Evolutionary conservation across 2,113 vertebrate species (phyloP), one percentile per base, ranked within the genome.

Genomic region (Arothron firmamentum): DNA sequence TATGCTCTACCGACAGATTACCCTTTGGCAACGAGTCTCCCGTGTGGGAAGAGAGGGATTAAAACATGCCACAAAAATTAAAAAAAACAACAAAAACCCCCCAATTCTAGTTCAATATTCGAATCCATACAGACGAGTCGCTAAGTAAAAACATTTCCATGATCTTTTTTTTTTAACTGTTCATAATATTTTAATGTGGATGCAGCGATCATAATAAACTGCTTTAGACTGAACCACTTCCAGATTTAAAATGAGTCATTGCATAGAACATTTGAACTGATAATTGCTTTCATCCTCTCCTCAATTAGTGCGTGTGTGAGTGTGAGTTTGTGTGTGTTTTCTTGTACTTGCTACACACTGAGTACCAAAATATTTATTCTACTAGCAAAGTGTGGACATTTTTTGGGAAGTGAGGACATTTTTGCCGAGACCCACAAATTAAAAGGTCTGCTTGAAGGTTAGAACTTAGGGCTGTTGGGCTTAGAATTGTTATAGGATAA

Each of bases 191-290:
- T 92, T 91, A 87, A 92, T 90, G 81, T 90, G 91, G 87, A 90
- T 82, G 92, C 90, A 92, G 3, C 88, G 87, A 87, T 90, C 70
- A 67, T 82, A 80, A 88, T 87, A 88, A 90, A 91, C 90, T 91
- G 90, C 92, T 91, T 84, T 73, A 64, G 67, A 75, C 85, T 81
- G 67, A 81, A 77, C 87, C 86, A 91, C 90, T 91, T 91, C 92
- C 89, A 90, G 91, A 90, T 93, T 93, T 78, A 81, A 86, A 85
- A 93, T 94, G 91, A 93, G 94, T 95, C 93, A 93, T 98, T 98
- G 96, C 96, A 98, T 98, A 98, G 96, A 98, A 96, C 91, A 79
- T 96, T 90, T 90, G 91, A 94, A 91, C 90, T 93, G 91, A 89
- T 92, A 85, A 91, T 89, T 87, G 88, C 88, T 84, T 87, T 90